Base-by-base conservation (phyloP, 2,113 vertebrate genomes). In the Chamaetylas fuelleborni region DNA sequence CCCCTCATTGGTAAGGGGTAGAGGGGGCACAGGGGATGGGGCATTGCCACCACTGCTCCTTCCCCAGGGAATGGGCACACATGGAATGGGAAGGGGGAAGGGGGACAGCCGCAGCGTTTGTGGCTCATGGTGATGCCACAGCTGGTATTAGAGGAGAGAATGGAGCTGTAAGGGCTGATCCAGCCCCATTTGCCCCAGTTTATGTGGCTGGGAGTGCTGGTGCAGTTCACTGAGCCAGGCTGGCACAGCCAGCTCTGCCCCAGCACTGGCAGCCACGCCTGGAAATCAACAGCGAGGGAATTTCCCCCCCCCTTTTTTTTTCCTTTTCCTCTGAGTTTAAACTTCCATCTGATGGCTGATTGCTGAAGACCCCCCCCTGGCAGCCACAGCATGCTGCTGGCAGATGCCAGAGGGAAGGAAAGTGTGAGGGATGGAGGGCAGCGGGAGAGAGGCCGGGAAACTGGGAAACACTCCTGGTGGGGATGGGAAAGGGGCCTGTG, bases 381-480 rank as follows among this genome's bases (percentile, higher is more conserved):
- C 73, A 67, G 81, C 92, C 15, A 0, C 84, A 80, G 90, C 95
- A 93, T 1, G 13, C 79, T 76, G 95, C 84, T 12, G 70, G 95
- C 97, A 97, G 96, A 95, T 93, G 94, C 89, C 87, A 92, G 81
- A 15, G 8, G 88, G 74, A 90, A 86, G 36, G 92, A 88, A 87
- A 95, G 92, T 82, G 86, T 4, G 48, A 92, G 78, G 94, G 76
- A 93, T 90, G 89, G 81, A 80, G 86, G 90, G 66, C 60, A 87
- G 81, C 16, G 0, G 70, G 76, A 70, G 86, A 82, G 81, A 58
- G 90, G 91, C 89, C 78, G 15, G 88, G 83, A 89, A 90, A 84
- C 64, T 74, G 93, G 83, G 93, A 80, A 78, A 62, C 0, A 2
- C 81, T 77, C 87, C 77, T 88, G 78, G 74, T 94, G 93, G 88